These are phyloP conservation scores for Staurois parvus DNA, from an alignment of 2,797 vertebrate species.

Conservation along the genomic window DNA sequence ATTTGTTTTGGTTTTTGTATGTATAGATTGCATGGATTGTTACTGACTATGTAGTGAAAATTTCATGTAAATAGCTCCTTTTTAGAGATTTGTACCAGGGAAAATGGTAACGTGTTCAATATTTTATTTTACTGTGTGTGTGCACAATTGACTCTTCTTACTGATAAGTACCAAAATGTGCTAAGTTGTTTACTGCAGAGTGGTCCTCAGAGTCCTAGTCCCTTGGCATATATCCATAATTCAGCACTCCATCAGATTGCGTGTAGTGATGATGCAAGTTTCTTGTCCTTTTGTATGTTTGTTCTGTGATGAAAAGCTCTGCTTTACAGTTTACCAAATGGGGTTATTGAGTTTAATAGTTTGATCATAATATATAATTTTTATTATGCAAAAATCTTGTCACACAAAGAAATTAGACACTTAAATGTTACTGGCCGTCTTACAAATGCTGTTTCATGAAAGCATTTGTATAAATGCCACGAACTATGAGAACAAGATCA, in stretches of 20 bases:
- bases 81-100: too few species aligned
- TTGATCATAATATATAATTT: not conserved
- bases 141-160: too few species aligned
- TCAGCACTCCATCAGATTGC: not conserved
- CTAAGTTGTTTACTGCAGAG: constrained; percentile 42
- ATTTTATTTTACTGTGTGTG: too few species aligned
- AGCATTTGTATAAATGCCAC: not conserved
- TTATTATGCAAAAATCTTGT: not conserved
- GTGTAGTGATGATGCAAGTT: constrained; percentile 24
- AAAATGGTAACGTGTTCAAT: too few species aligned
- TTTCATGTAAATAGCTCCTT: too few species aligned
- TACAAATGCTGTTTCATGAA: not conserved
- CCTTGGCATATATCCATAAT: constrained; percentile 20
- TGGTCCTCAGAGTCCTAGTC: constrained; percentile 26
- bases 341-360: too few species aligned
- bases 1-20: too few species aligned
- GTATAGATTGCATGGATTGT: too few species aligned
- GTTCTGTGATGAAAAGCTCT: not conserved
- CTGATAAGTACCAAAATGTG: not conserved
- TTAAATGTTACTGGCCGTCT: not conserved
- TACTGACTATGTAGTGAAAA: too few species aligned
- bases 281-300: not conserved
- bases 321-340: too few species aligned
- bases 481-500: not conserved
- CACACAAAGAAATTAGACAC: not conserved